Percentiles rank a stretch among this genome's conserved stretches.
phyloP scores from a whole-genome alignment of 2,113 vertebrate genomes.

The Dolichotis patagonum region DNA sequence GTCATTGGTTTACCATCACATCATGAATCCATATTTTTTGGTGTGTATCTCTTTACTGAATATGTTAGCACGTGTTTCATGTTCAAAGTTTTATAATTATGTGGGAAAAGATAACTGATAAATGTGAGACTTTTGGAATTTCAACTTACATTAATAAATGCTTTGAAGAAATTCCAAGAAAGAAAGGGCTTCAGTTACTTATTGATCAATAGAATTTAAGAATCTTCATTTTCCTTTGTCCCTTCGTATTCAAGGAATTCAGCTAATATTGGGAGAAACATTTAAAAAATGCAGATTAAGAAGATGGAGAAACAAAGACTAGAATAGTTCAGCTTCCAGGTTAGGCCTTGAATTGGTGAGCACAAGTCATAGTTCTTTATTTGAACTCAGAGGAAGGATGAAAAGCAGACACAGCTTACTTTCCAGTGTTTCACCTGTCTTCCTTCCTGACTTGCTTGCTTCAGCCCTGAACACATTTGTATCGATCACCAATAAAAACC shows the following conservation, averaged over 20 bases:
- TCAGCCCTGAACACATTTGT: not conserved
- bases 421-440: not conserved
- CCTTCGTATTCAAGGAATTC: constrained; percentile 23
- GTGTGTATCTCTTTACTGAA: not conserved
- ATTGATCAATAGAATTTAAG: constrained; percentile 26
- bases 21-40: not conserved
- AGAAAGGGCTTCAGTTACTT: not conserved
- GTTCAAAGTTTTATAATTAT: constrained; percentile 14
- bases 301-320: not conserved
- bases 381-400: not conserved
- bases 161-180: constrained; percentile 28
- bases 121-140: not conserved
- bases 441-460: constrained; percentile 4
- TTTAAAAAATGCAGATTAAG: not conserved
- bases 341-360: not conserved
- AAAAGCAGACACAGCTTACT: not conserved
- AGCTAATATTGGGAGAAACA: constrained; percentile 20
- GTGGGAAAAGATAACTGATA: not conserved
- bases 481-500: not conserved
- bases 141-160: not conserved
- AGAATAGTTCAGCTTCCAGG: not conserved
- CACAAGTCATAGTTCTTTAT: not conserved
- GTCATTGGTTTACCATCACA: not conserved
- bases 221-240: constrained; percentile 20
- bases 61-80: not conserved